Evolutionary conservation across 2,888 invertebrate genomes (phyloP), one percentile per base, ranked within the genome.

Genomic region (Camptogramma bilineatum): DNA sequence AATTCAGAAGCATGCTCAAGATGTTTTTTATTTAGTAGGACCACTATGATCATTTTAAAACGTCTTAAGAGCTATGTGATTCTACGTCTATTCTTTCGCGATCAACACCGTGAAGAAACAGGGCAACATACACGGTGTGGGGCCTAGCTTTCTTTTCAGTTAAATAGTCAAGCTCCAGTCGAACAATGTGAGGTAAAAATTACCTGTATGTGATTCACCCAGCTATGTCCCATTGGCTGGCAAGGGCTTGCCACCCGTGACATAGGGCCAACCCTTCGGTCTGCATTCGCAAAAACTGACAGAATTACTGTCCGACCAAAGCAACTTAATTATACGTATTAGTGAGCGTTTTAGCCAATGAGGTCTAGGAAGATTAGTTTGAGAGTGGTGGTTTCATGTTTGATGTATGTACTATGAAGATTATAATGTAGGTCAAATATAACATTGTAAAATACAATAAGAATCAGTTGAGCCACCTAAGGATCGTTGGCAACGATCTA

Each of bases 311-410:
- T 76, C 74, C 66, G 78, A 66, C 67, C 72, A 57, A 47, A 16
- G 71, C 60, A 75, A 77, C 83, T 81, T 81, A 81, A 82, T 84
- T 84, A 83, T 78, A 74, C 75, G 80, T 82, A 83, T 83, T 81
- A 81, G 78, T 78, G 73, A 64, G 73, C 72, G 71, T 70, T 68
- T 69, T 70, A 69, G 73, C 61, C 62, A 73, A 72, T 70, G 55
- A 67, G 64, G 70, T 73, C 72, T 72, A 70, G 46, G 61, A 44
- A 62, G 62, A 66, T 63, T 65, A 65, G 53, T 54, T 51, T 2
- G 16, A 44, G 31, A 16, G 18, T 51, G 17, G 19, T 13, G 34
- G 34, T 39, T 39, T 39, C 34, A 39, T 39, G 13, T 39, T 39
- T 39, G 34, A 13, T 28, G 28, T 28, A 28, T 4, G n/a, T n/a